Base-by-base conservation (phyloP, 1,140 invertebrate species). In the Spodoptera litura region DNA sequence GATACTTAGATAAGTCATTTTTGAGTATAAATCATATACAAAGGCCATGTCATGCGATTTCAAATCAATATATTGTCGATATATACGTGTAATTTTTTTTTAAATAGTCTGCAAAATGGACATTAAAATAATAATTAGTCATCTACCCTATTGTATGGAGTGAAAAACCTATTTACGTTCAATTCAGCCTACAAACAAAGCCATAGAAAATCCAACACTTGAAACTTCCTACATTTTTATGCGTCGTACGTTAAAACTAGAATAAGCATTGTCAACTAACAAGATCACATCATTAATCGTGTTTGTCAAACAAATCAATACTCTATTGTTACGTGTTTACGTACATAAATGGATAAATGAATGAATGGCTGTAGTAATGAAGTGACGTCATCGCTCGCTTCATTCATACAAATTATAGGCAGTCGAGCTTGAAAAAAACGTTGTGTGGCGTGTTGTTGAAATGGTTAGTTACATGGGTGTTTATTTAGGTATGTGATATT, bases 301-400 rank as follows among this genome's bases (percentile, higher is more conserved):
- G 62, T 66, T 66, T 66, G 62, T 66, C 62, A 66, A 66, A 51
- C 35, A 64, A 15, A 64, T 64, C 38, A 64, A 64, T 64, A 64
- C 35, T 15, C 61, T 13, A 64, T 64, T 64, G 61, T 64, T 20
- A n/a, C 20, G 35, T 64, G 9, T 64, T 64, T 64, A 20, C 20
- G 44, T 15, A 64, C 49, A 64, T 64, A 64, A 64, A 20, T 35
- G 10, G 35, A 64, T 64, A 64, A 64, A 20, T 35, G 3, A 15
- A 20, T 64, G 61, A 64, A 64, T 64, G 61, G 61, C 15, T 12
- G n/a, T n/a, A 44, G 12, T 64, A 64, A 64, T 49, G n/a, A 64
- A 49, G 44, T 64, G 49, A 20, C 61, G 38, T 64, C 61, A 64
- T 49, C 35, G 61, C 35, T 6, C 44, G 35, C 15, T 49, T 44